A percentile compares a stretch with the other conserved stretches of the same genome.
Evolutionary conservation across 2,113 vertebrate genomes (phyloP).

Genomic region (Macroglossus sobrinus): DNA sequence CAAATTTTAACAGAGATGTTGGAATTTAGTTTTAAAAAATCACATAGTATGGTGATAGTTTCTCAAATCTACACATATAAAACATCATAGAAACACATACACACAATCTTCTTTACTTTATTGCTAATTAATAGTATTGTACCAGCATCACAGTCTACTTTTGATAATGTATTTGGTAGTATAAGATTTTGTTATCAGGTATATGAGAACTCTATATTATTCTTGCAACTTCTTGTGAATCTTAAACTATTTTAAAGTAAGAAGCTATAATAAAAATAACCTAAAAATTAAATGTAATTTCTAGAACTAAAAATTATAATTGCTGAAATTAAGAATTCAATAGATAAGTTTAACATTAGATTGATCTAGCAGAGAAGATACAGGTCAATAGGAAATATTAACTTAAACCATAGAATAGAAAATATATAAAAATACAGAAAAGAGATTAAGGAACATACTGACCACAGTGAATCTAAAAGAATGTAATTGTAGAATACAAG

Average conservation of each 20-base stretch:
- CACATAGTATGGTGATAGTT: background rate
- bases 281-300: conserved; percentile 1
- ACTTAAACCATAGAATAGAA: background rate
- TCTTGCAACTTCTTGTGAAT: background rate
- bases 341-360: background rate
- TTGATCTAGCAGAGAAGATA: background rate
- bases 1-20: background rate
- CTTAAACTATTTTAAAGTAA: background rate
- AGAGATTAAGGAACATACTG: background rate
- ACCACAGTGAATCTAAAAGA: background rate
- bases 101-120: background rate
- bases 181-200: background rate
- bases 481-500: background rate
- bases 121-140: background rate
- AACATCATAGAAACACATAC: background rate
- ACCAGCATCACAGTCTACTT: background rate
- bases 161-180: background rate
- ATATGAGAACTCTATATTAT: background rate
- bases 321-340: background rate
- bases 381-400: background rate
- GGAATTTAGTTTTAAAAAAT: background rate
- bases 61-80: background rate
- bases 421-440: background rate
- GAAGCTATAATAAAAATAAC: background rate
- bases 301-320: background rate